Evolutionary conservation across 2,797 vertebrate species (phyloP), one percentile per base, ranked within the genome.

Genomic region (Selene dorsalis): DNA sequence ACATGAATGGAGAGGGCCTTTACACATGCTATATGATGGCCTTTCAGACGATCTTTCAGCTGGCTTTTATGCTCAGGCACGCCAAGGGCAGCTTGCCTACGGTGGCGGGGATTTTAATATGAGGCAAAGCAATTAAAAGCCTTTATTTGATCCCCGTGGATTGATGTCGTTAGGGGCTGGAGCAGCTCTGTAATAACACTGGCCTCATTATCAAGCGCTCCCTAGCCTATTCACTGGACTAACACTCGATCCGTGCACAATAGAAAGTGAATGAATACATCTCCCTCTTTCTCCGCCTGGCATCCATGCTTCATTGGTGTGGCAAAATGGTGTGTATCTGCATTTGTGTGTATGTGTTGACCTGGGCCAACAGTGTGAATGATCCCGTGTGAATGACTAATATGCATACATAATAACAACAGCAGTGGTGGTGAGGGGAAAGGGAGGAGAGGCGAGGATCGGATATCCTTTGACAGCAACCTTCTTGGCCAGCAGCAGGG

Each of bases 41-140:
- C 88, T 91, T 86, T 89, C 87, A 88, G 77, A 75, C 87, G 77
- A 87, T 91, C 79, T 88, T 85, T 79, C 32, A 16, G 39, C 69
- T 71, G 77, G 80, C 85, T 90, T 91, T 92, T 92, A 91, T 91
- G 91, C 86, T 90, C 89, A 91, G 92, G 92, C 91, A 91, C 69
- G 87, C 84, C 83, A 79, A 87, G 76, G 93, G 90, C 87, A 90
- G 89, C 89, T 89, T 64, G 58, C 82, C 84, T 77, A 69, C 52
- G 57, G 81, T 59, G 66, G 85, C 77, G 72, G 84, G 85, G 90
- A 88, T 89, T 91, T 94, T 91, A 92, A 94, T 92, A 92, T 76
- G 87, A 93, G 91, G 89, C 89, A 84, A 93, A 88, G 88, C 93
- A 95, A 95, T 95, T 94, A 95, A 95, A 94, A 93, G 91, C 73